phyloP scores from a whole-genome alignment of 1,140 invertebrate species.

The Pomacea maculata region DNA sequence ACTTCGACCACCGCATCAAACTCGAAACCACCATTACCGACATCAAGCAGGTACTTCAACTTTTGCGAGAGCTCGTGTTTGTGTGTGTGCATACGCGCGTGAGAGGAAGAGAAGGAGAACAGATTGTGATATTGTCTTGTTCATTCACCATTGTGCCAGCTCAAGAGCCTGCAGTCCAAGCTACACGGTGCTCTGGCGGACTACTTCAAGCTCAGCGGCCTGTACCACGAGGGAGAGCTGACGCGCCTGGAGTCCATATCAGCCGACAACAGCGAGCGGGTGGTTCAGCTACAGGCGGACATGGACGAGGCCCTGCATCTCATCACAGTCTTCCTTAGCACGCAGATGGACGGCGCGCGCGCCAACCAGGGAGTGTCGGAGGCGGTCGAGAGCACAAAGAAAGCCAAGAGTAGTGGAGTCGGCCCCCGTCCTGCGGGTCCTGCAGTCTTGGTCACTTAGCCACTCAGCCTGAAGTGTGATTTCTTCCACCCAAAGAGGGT shows the following conservation, averaged over 20 bases:
- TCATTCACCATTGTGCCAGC: conserved; percentile 30
- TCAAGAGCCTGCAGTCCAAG: conserved; percentile 51
- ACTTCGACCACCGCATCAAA: conserved; percentile 56
- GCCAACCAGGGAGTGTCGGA: conserved; percentile 38
- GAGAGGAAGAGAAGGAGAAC: no score
- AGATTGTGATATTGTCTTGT: no score
- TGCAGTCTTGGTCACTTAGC: background rate
- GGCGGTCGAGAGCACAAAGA: conserved; percentile 23
- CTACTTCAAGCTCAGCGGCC: conserved; percentile 53
- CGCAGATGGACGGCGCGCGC: conserved; percentile 46
- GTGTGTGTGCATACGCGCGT: background rate
- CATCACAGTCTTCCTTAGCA: conserved; percentile 48
- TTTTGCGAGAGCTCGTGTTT: background rate
- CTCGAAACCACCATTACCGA: conserved; percentile 58
- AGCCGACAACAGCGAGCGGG: conserved; percentile 39
- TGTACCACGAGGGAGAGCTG: conserved; percentile 52
- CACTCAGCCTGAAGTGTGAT: background rate
- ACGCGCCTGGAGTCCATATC: conserved; percentile 38
- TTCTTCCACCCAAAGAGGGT: conserved; percentile 1
- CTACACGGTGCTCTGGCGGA: conserved; percentile 53
- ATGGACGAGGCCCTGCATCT: conserved; percentile 51
- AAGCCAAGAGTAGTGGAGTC: background rate
- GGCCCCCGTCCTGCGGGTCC: background rate
- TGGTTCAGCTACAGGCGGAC: conserved; percentile 46
- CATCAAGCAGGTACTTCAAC: conserved; percentile 51